These are phyloP conservation scores for Tachycineta bicolor DNA, from an alignment of 2,113 vertebrate genomes.

Conservation along the genomic window DNA sequence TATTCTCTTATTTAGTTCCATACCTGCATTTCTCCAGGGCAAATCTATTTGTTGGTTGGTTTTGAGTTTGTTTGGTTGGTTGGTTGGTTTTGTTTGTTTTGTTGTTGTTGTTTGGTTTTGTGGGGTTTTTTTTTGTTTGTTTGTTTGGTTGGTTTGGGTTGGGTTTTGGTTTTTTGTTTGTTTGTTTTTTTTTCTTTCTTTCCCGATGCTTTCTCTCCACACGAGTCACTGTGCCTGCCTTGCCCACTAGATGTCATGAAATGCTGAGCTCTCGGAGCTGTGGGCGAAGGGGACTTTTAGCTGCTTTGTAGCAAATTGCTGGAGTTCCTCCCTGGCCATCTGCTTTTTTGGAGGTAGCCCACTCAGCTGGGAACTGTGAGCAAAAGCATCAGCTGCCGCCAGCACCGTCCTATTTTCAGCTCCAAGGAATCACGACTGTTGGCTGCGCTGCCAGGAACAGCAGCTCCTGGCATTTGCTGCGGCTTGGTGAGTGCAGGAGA, in stretches of 20 bases:
- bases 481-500: neutral
- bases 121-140: too few species aligned
- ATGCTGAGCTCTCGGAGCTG: neutral
- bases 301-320: neutral
- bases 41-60: fast-evolving
- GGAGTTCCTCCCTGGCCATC: slow-evolving; percentile 61
- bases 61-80: too few species aligned
- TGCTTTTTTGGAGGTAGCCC: slow-evolving; percentile 55
- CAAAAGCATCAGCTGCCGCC: slow-evolving; percentile 55
- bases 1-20: neutral
- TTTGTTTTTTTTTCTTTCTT: neutral
- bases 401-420: slow-evolving; percentile 53
- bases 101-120: too few species aligned
- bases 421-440: slow-evolving; percentile 60
- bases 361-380: slow-evolving; percentile 56
- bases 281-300: neutral
- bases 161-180: too few species aligned
- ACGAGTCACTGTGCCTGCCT: neutral
- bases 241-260: slow-evolving; percentile 62
- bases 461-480: slow-evolving; percentile 13
- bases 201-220: fast-evolving
- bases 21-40: fast-evolving
- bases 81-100: too few species aligned
- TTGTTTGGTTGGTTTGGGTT: neutral
- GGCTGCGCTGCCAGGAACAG: neutral